Conservation (phyloP, 2,113 vertebrate species). For the Corynorhinus townsendii region DNA sequence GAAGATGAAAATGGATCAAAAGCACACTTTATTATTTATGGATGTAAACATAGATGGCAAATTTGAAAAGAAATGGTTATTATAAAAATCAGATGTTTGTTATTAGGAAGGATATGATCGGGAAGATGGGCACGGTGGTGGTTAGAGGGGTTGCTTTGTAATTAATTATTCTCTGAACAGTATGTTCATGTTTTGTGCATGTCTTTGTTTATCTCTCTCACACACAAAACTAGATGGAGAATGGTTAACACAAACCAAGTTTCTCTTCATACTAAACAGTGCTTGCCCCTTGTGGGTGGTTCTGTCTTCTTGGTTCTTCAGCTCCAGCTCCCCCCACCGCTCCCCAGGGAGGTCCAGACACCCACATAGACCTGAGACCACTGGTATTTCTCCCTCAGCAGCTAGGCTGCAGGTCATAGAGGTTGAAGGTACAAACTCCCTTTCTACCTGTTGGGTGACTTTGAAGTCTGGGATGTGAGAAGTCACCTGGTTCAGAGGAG, state of each 20-base stretch:
- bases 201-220: not conserved
- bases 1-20: not conserved
- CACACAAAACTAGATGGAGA: not conserved
- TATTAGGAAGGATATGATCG: not conserved
- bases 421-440: not conserved
- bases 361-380: not conserved
- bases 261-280: not conserved
- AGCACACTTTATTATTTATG: not conserved
- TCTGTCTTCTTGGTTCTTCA: not conserved
- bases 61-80: not conserved
- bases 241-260: not conserved
- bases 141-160: too few species aligned
- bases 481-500: not conserved
- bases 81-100: not conserved
- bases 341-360: not conserved
- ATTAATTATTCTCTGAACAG: not conserved
- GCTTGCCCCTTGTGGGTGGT: fast-evolving
- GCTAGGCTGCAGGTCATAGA: not conserved
- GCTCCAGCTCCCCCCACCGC: not conserved
- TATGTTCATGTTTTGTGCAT: too few species aligned
- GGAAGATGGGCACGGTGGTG: too few species aligned
- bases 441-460: not conserved
- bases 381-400: not conserved
- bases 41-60: not conserved
- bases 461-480: not conserved